phyloP scores from a whole-genome alignment of 2,888 invertebrate genomes.

The Mamestra brassicae region DNA sequence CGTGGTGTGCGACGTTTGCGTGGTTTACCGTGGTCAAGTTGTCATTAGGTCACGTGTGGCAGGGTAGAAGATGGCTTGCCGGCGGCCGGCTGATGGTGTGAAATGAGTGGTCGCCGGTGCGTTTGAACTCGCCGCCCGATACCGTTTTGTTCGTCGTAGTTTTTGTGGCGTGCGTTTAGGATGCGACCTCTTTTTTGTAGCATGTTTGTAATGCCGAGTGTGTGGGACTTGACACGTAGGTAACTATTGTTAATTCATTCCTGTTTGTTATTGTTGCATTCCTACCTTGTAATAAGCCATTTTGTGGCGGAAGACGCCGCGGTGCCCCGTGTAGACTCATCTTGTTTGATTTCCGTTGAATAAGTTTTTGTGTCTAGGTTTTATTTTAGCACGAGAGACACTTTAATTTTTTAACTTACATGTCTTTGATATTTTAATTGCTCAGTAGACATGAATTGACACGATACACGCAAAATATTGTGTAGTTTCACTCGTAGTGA shows the following conservation, averaged over 20 bases:
- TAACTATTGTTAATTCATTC: conserved; percentile 87
- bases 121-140: conserved; percentile 86
- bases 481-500: conserved; percentile 54
- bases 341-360: conserved; percentile 69
- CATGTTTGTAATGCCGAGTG: conserved; percentile 89
- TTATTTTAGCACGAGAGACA: conserved; percentile 12
- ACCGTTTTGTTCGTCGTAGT: conserved; percentile 86
- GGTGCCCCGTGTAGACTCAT: conserved; percentile 15
- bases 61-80: conserved; percentile 73
- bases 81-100: conserved; percentile 84
- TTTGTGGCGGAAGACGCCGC: conserved; percentile 68
- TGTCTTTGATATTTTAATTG: conserved; percentile 16
- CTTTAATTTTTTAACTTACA: conserved; percentile 2
- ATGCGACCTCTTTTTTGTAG: conserved; percentile 87
- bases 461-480: conserved; percentile 26
- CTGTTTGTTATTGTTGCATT: conserved; percentile 86
- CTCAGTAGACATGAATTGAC: conserved; percentile 11
- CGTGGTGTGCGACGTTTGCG: conserved; percentile 58
- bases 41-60: conserved; percentile 87
- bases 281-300: conserved; percentile 70
- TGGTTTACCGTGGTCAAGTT: conserved; percentile 71
- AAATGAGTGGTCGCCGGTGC: conserved; percentile 83
- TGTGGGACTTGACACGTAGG: conserved; percentile 90
- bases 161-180: conserved; percentile 88
- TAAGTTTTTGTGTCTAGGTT: conserved; percentile 20